phyloP scores from a whole-genome alignment of 2,888 invertebrate species.

The Melipona bicolor region DNA sequence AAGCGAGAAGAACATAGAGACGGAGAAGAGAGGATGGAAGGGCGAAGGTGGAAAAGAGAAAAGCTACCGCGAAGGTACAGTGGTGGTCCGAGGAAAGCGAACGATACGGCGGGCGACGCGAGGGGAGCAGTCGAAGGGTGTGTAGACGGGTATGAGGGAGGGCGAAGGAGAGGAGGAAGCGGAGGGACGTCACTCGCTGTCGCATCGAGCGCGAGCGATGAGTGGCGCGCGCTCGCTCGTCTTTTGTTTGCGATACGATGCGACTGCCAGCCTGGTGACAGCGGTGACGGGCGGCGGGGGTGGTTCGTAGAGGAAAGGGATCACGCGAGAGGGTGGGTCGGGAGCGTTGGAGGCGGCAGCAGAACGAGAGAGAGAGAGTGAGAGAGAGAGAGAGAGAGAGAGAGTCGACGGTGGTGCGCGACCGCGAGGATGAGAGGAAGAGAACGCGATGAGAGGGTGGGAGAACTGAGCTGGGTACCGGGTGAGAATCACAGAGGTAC shows the following conservation, averaged over 20 bases:
- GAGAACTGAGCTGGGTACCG: constrained; percentile 68
- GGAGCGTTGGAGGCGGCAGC: constrained; percentile 47
- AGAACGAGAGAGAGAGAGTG: constrained; percentile 33
- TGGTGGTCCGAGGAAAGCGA: constrained; percentile 44
- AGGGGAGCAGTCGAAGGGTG: constrained; percentile 20
- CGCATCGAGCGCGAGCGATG: constrained; percentile 81
- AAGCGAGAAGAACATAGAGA: constrained; percentile 25
- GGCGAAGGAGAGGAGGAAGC: constrained; percentile 57
- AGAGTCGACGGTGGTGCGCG: not conserved
- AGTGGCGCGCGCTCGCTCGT: constrained; percentile 82
- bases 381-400: constrained; percentile 33
- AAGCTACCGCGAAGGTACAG: not conserved
- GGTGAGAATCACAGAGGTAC: constrained; percentile 77
- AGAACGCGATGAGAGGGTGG: constrained; percentile 43
- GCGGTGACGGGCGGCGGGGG: constrained; percentile 58
- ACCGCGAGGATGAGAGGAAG: constrained; percentile 52
- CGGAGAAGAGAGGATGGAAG: constrained; percentile 22
- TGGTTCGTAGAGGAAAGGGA: constrained; percentile 56
- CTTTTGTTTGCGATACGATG: constrained; percentile 83
- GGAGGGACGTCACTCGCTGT: constrained; percentile 81
- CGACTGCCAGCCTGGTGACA: constrained; percentile 78
- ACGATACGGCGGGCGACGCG: constrained; percentile 15
- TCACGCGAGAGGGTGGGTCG: constrained; percentile 34
- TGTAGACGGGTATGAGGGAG: constrained; percentile 35
- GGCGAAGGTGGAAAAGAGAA: constrained; percentile 43